Percentiles rank a stretch among this genome's conserved stretches.
Conservation (phyloP, 2,797 vertebrate genomes). For the Pelochelys cantorii region DNA sequence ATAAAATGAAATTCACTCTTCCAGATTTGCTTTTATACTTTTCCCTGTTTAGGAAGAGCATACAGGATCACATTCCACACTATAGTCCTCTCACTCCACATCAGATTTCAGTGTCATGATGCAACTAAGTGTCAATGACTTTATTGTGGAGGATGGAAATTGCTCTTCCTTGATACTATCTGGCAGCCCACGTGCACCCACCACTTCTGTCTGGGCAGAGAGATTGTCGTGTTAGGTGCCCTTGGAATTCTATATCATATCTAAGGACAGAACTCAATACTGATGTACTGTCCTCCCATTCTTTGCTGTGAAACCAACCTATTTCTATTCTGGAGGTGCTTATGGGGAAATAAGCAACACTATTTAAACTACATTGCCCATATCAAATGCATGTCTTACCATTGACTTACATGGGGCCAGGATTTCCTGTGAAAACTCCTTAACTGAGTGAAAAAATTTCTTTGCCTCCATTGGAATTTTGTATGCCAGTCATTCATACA, state of each 20-base stretch:
- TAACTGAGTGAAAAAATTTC: not conserved
- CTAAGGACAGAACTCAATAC: not conserved
- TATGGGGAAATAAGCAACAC: not conserved
- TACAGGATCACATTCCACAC: not conserved
- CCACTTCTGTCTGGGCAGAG: not conserved
- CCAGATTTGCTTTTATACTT: not conserved
- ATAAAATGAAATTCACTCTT: not conserved
- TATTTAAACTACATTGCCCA: not conserved
- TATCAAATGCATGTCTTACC: not conserved
- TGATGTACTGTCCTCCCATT: not conserved
- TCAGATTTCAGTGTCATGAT: not conserved
- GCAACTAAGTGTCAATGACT: rapidly evolving
- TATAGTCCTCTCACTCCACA: rapidly evolving
- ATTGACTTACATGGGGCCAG: too few relatives aligned
- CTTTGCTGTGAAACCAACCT: not conserved
- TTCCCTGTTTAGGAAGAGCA: slow-evolving; percentile 17
- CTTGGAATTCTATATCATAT: not conserved
- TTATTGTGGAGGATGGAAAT: not conserved
- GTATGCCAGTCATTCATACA: not conserved
- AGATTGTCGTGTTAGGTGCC: not conserved
- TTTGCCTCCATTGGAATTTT: not conserved
- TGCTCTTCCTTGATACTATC: not conserved
- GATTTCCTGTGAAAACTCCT: too few relatives aligned
- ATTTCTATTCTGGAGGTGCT: not conserved
- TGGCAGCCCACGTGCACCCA: not conserved